phyloP scores from a whole-genome alignment of 2,888 invertebrate genomes.

The Diaprepes abbreviatus region DNA sequence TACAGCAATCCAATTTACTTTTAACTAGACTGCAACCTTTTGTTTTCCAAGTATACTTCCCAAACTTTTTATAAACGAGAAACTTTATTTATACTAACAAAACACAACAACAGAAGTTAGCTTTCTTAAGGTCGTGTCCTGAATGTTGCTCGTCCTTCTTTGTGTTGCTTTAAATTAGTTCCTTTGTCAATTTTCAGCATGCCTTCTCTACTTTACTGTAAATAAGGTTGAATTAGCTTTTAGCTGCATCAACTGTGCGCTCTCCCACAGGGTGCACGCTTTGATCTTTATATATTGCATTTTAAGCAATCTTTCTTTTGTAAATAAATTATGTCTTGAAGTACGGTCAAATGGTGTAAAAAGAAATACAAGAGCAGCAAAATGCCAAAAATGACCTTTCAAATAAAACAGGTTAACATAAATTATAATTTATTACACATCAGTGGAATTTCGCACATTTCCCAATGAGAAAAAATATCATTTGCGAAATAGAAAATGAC shows the following conservation, averaged over 20 bases:
- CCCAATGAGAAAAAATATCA: no score
- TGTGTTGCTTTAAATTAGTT: neutral
- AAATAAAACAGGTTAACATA: no score
- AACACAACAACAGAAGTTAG: neutral
- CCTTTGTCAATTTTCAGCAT: constrained; percentile 7
- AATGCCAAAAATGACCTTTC: no score
- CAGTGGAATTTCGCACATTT: no score
- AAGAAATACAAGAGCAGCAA: no score
- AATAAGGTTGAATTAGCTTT: neutral
- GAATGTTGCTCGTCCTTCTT: neutral
- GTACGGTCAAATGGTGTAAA: neutral
- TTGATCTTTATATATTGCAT: neutral
- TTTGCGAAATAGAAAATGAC: no score
- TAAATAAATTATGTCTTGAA: neutral
- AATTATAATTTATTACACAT: no score
- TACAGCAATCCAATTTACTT: no score
- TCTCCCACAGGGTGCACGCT: neutral
- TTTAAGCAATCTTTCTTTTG: neutral
- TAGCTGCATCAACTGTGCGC: neutral
- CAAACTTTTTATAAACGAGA: neutral
- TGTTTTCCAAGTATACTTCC: neutral
- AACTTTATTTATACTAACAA: neutral
- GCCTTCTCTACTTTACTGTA: neutral
- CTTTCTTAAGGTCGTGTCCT: neutral
- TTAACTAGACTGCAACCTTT: neutral